phyloP scores from a whole-genome alignment of 2,888 invertebrate species.

The Osmoderma eremita region DNA sequence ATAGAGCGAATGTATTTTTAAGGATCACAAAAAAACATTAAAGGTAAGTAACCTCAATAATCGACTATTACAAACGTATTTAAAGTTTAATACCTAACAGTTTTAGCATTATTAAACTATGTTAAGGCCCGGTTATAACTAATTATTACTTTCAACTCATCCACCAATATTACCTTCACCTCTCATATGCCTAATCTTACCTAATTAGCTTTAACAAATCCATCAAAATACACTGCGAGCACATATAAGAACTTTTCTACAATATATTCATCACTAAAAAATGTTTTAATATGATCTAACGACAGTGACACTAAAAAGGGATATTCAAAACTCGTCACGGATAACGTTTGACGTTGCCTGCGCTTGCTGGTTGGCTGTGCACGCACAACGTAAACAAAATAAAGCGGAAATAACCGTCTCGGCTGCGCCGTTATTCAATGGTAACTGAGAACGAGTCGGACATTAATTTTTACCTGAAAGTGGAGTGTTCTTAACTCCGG shows the following conservation, averaged over 20 bases:
- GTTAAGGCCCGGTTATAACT: too few species aligned
- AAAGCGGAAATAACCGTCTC: slow-evolving; percentile 44
- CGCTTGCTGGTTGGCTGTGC: slow-evolving; percentile 11
- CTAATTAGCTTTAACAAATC: slow-evolving; percentile 19
- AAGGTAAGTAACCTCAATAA: too few species aligned
- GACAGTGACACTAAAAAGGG: too few species aligned
- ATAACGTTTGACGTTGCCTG: slow-evolving; percentile 15
- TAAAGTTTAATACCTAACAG: too few species aligned
- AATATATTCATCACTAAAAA: slow-evolving; percentile 1
- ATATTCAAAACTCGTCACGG: not conserved
- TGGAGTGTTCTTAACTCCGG: slow-evolving; percentile 6
- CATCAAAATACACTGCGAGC: slow-evolving; percentile 12
- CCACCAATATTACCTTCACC: too few species aligned
- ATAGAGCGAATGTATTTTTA: not conserved
- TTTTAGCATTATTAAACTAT: too few species aligned
- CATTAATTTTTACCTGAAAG: slow-evolving; percentile 47
- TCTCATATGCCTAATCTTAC: not conserved
- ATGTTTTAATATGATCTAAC: too few species aligned
- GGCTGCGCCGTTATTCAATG: slow-evolving; percentile 44
- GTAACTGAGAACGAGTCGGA: slow-evolving; percentile 45
- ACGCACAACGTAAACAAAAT: slow-evolving; percentile 37
- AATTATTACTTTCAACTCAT: too few species aligned
- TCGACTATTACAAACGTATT: too few species aligned
- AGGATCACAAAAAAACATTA: too few species aligned
- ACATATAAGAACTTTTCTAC: slow-evolving; percentile 11